Base-by-base conservation (phyloP, 2,888 invertebrate genomes). In the Leistus spinibarbis region DNA sequence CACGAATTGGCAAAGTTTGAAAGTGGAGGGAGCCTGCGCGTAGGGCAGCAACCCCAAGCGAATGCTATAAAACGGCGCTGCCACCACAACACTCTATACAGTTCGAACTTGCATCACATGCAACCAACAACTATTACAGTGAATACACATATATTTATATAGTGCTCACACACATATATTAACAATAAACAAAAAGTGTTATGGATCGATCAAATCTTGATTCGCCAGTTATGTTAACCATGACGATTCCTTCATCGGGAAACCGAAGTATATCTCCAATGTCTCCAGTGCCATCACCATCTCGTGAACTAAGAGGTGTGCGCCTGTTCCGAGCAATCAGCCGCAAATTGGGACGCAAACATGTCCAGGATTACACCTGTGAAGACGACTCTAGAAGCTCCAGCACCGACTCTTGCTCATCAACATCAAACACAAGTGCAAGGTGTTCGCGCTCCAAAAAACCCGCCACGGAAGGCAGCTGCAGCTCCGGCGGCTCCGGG, bases 261-360 rank as follows among this genome's bases (percentile, higher is more conserved):
- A 82, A 80, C 54, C 78, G 86, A 69, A 87, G 85, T 79, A 78
- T 84, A 10, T 88, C 88, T 20, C 83, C 85, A 4, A 78, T 83
- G 76, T 84, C 86, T 53, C 80, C 82, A 65, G 88, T 90, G 77
- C 86, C 89, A 20, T 90, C 90, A 76, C 87, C 90, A 0, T 87
- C 88, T 2, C 85, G 87, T 77, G 88, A 89, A 79, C 81, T 85
- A 17, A 89, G 90, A 9, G 91, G 91, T 68, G 86, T 91, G 76
- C 87, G 91, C 65, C 87, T 93, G 79, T 89, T 93, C 81, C 89
- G 91, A 78, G 90, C 91, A 24, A 88, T 93, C 77, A 90, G 90
- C 83, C 87, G 89, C 75, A 89, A 90, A 78, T 87, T 93, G 66
- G 88, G 90, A 0, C 86, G 90, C 69, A 86, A 88, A 63, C 86